phyloP scores from a whole-genome alignment of 1,140 invertebrate species.

The Cataglyphis hispanica region DNA sequence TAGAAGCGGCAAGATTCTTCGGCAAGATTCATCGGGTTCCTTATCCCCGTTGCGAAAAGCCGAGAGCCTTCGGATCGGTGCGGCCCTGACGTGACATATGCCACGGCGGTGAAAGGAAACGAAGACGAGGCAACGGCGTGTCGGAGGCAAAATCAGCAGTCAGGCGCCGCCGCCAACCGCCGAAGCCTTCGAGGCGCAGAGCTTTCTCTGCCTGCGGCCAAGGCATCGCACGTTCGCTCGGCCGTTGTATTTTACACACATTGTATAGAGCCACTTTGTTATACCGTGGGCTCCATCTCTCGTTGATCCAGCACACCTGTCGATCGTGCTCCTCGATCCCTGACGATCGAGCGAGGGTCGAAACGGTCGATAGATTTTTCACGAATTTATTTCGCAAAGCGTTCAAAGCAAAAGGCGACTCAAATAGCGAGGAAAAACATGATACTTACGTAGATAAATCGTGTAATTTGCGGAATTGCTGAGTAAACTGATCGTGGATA shows the following conservation, averaged over 20 bases:
- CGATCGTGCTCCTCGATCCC: conserved; percentile 26
- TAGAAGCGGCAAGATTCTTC: too few relatives aligned
- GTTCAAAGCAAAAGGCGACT: neutral
- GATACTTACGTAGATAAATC: neutral
- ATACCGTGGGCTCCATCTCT: conserved; percentile 72
- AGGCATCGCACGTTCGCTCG: conserved; percentile 19
- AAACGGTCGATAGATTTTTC: neutral
- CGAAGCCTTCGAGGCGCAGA: conserved; percentile 68
- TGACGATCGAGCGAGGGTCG: conserved; percentile 5
- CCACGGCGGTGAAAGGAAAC: conserved; percentile 76
- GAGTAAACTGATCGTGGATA: neutral
- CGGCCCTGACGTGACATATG: conserved; percentile 77
- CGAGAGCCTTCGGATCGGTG: conserved; percentile 50
- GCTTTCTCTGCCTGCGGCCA: conserved; percentile 81
- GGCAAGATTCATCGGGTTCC: neutral
- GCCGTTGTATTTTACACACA: neutral
- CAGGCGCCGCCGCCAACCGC: neutral
- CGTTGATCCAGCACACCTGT: conserved; percentile 38
- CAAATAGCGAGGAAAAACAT: neutral
- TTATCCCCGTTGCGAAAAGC: conserved; percentile 29
- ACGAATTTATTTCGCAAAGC: neutral
- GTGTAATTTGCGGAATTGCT: neutral
- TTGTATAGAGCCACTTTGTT: neutral
- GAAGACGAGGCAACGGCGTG: conserved; percentile 70
- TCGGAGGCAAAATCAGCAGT: conserved; percentile 55